Base-by-base conservation (phyloP, 64 coral and sea anemone species). In the Platygyra sinensis region DNA sequence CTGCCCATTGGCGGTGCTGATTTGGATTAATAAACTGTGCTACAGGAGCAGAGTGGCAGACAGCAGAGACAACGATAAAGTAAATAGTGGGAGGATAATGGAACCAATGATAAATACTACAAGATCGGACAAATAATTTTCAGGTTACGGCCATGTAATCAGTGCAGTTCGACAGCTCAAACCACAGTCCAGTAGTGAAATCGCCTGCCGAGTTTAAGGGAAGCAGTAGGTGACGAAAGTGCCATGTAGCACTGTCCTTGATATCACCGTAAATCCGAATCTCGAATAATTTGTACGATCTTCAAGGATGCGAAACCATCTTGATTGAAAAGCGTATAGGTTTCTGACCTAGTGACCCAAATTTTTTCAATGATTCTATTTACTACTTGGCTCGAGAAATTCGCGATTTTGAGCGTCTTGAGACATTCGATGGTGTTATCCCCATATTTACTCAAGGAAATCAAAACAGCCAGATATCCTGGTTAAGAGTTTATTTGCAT, bases 401-500 rank as follows among this genome's bases (percentile, higher is more conserved):
- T 57, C 25, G 14, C 20, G n/a, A 74, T 54, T 78, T 72, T 74
- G 79, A 89, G 52, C 76, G 69, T 71, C 67, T 71, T 84, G 59
- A 25, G 63, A 14, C 46, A 8, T 62, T 92, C 88, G 79, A 87
- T 72, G 83, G 31, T 62, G 74, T 80, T 86, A 79, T 80, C 73
- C 67, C 64, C 61, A 36, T 85, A 77, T 91, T 95, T 87, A 91
- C 75, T 82, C 74, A 67, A 80, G 85, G 64, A 86, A 86, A 95
- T 91, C 89, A 95, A 86, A 94, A 95, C 77, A 75, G 60, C 79
- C 74, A 77, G 89, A 95, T 83, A 92, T 71, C 79, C 84, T 89
- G 86, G 79, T 86, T 61, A 85, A 85, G 86, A 92, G 86, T 95
- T 95, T 95, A 92, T 95, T 95, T 92, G 83, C 83, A 78, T 92